A percentile compares a stretch with the other conserved stretches of the same genome.
Evolutionary conservation across 1,140 invertebrate species (phyloP).

Genomic region (Drosophila saltans): DNA sequence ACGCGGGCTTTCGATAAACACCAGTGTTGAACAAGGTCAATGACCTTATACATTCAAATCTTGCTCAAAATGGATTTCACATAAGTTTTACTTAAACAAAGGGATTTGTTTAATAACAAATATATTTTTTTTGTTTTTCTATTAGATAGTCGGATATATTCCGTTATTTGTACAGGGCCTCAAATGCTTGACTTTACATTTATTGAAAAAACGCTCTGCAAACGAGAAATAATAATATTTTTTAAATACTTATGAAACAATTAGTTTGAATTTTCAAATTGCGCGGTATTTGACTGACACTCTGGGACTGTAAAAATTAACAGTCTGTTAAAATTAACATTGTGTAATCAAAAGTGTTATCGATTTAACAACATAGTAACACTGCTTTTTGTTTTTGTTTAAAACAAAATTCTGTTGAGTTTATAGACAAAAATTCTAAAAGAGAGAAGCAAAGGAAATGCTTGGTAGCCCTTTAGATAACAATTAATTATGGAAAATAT

Average conservation of each 20-base stretch:
- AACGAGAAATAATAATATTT: too few relatives aligned
- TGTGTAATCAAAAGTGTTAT: background rate
- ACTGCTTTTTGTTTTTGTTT: conserved; percentile 2
- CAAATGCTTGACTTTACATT: background rate
- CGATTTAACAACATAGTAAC: background rate
- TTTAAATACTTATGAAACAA: too few relatives aligned
- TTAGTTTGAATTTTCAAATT: background rate
- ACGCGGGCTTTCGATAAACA: background rate
- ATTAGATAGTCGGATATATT: too few relatives aligned
- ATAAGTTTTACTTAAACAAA: too few relatives aligned
- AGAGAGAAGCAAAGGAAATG: conserved; percentile 14
- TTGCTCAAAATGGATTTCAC: too few relatives aligned
- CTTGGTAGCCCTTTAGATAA: conserved; percentile 28
- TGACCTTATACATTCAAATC: background rate
- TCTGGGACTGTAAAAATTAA: background rate
- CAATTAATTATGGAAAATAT: conserved; percentile 68
- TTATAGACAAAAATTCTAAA: background rate
- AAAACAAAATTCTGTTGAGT: background rate
- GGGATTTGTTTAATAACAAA: too few relatives aligned
- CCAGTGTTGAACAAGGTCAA: background rate
- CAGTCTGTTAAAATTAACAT: background rate
- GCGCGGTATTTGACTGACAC: background rate
- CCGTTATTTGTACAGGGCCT: too few relatives aligned
- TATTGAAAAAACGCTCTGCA: too few relatives aligned
- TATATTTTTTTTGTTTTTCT: too few relatives aligned